A percentile compares a stretch with the other conserved stretches of the same genome.
These are phyloP conservation scores for Pterocles orientalis DNA, from an alignment of 2,113 vertebrate genomes.

Conservation along the genomic window DNA sequence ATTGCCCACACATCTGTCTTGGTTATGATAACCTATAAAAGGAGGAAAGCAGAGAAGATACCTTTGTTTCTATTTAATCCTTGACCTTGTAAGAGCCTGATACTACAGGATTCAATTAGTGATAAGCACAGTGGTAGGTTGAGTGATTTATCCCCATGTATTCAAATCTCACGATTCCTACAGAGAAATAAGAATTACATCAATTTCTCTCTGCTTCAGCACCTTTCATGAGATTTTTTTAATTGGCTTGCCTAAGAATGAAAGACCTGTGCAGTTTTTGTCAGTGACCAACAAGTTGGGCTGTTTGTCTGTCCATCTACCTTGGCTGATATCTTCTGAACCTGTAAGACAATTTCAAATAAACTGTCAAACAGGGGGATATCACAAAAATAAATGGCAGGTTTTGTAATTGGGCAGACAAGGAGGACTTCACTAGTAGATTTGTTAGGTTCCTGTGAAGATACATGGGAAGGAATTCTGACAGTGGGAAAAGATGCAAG, in stretches of 20 bases:
- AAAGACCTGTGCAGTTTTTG: neutral
- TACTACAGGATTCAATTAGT: neutral
- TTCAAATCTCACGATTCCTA: neutral
- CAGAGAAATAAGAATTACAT: neutral
- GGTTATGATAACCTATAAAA: neutral
- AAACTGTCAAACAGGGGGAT: neutral
- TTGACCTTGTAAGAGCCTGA: neutral
- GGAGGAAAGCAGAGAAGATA: neutral
- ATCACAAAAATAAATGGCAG: neutral
- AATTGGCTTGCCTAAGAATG: neutral
- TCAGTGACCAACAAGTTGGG: neutral
- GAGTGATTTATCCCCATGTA: neutral
- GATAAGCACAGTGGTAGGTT: neutral
- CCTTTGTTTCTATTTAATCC: neutral
- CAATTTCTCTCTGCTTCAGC: neutral
- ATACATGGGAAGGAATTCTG: neutral
- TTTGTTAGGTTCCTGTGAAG: neutral
- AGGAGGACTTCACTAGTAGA: neutral
- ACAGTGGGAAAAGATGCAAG: neutral
- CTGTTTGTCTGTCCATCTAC: neutral
- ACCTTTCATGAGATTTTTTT: conserved; percentile 3
- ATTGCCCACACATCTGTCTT: neutral
- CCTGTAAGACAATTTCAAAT: neutral
- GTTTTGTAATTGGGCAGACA: neutral
- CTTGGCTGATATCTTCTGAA: neutral